Base-by-base conservation (phyloP, 1,140 invertebrate species). In the Drosophila bipectinata region DNA sequence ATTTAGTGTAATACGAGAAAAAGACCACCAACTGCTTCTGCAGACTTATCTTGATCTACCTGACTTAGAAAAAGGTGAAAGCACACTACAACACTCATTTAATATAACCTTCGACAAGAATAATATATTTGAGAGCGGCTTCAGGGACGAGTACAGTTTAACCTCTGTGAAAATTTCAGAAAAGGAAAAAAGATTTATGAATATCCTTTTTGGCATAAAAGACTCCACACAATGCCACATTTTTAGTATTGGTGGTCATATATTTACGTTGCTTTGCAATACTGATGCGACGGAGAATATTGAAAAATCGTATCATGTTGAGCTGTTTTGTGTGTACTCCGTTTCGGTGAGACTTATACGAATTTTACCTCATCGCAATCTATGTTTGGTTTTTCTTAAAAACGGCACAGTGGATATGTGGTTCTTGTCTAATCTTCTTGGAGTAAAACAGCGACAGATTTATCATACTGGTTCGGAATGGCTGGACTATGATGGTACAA, bases 381-480 rank as follows among this genome's bases (percentile, higher is more conserved):
- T 90, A 0, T 79, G 84, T 4, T 47, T 91, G 15, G 52, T 91
- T 1, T 79, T 79, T 12, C 67, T 91, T 0, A 67, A 54, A 51
- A 87, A 66, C 30, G 90, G 90, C n/a, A 85, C 60, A 28, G 62
- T 91, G 18, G 90, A 91, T 34, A 79, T 91, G 14, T 91, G 85
- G 90, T 91, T 85, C 59, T 32, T 82, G n/a, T 91, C 87, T 8
- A 51, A 54, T 4, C 14, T 78, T 0, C 45, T 66, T 10, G 58
- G 58, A 10, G 64, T 77, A 5, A 82, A 85, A 32, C 63, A 85
- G 4, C 66, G 74, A 1, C 63, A 77, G 12, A 68, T 77, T 48
- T 61, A 90, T 41, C 58, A 77, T 26, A 75, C 76, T 0, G 84
- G 87, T 3, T 45, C 67, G 3, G 62, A 89, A 28, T 90, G 83